phyloP scores from a whole-genome alignment of 2,888 invertebrate species.

The Cheilosia vulpina region DNA sequence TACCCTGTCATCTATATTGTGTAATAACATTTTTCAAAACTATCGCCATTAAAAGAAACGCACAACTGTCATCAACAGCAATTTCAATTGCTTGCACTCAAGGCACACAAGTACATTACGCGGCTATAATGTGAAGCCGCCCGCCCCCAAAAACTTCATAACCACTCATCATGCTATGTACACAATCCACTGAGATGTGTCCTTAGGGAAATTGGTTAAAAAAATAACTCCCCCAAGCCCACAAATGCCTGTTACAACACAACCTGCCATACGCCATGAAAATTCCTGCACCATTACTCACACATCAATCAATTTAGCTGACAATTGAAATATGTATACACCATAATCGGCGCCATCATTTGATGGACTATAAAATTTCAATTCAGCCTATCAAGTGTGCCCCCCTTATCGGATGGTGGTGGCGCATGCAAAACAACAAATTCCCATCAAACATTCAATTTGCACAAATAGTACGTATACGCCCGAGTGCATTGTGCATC shows the following conservation, averaged over 20 bases:
- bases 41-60: no score
- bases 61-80: no score
- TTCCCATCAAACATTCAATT: constrained; percentile 55
- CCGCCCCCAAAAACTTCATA: not conserved
- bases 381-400: not conserved
- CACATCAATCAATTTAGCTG: constrained; percentile 47
- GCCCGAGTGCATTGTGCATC: constrained; percentile 40
- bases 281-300: constrained; percentile 28
- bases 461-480: constrained; percentile 60
- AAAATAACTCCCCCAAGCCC: no score
- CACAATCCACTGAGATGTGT: not conserved
- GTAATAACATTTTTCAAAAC: no score
- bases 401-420: constrained; percentile 1
- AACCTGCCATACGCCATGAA: constrained; percentile 50
- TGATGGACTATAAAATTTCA: constrained; percentile 61
- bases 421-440: constrained; percentile 32
- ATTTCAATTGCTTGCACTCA: no score
- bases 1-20: no score
- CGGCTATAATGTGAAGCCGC: not conserved
- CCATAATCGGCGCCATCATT: not conserved
- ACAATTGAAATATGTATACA: constrained; percentile 16
- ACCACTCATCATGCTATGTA: no score
- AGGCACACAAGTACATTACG: no score
- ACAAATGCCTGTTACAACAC: no score
- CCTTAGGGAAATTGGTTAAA: no score